Base-by-base conservation (phyloP, 2,797 vertebrate genomes). In the Ciconia nigra region DNA sequence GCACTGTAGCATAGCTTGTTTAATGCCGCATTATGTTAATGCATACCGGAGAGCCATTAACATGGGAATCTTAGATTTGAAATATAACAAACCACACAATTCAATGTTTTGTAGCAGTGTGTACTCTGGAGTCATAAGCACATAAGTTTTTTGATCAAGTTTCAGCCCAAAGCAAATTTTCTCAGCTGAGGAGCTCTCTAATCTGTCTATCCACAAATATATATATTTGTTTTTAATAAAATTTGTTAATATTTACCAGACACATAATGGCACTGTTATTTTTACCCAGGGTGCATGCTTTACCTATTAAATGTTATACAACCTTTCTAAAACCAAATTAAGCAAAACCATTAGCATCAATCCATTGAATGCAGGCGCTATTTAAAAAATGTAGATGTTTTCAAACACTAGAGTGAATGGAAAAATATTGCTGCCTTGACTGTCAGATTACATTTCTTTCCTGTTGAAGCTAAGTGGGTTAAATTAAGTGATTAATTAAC, bases 401-500 rank as follows among this genome's bases (percentile, higher is more conserved):
- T 93, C 61, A 92, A 93, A 92, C 87, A 95, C 70, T 33, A 28
- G 39, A 93, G 37, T 59, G 83, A 94, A 85, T 59, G 61, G 73
- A 90, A 93, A 96, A 96, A 95, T 91, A 89, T 91, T 87, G 84
- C 49, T 93, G 71, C 76, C 69, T 88, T 95, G 73, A 71, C 85
- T 95, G 94, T 89, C 94, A 94, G 86, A 80, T 95, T 94, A 61
- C 33, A 90, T 96, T 97, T 95, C 85, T 96, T 91, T 92, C 52
- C 61, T 21, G 6, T 71, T 92, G 81, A 91, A 95, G 69, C 57
- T 95, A 94, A 97, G 78, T 89, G 72, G 76, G 78, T 96, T 96
- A 91, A 98, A 97, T 96, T 89, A 96, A 96, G 93, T 94, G 89
- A 94, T 95, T 97, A 95, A 97, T 96, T 95, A 96, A 89, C 69